phyloP scores from a whole-genome alignment of 2,888 invertebrate species.

The Oxycera nigricornis region DNA sequence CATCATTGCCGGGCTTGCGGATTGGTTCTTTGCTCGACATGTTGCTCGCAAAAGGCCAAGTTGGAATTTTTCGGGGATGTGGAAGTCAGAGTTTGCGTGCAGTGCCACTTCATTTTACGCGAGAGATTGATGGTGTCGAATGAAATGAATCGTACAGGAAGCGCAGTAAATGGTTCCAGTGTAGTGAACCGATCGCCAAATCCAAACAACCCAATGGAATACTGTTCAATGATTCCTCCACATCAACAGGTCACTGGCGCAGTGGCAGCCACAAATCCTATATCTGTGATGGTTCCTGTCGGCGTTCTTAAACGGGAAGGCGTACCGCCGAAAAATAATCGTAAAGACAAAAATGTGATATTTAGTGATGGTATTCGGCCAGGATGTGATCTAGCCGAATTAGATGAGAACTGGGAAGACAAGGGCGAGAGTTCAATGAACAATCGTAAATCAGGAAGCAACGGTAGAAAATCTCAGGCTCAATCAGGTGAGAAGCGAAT shows the following conservation, averaged over 20 bases:
- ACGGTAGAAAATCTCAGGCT: background rate
- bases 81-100: slow-evolving; percentile 80
- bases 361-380: slow-evolving; percentile 90
- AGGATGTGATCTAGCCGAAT: slow-evolving; percentile 83
- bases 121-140: background rate
- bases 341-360: slow-evolving; percentile 79
- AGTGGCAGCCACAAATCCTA: slow-evolving; percentile 57
- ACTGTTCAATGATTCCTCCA: slow-evolving; percentile 83
- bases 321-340: slow-evolving; percentile 59
- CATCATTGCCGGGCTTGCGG: slow-evolving; percentile 92
- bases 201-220: slow-evolving; percentile 87
- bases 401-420: slow-evolving; percentile 71
- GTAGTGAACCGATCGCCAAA: slow-evolving; percentile 68
- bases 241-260: slow-evolving; percentile 71
- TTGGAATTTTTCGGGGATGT: slow-evolving; percentile 76
- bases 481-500: background rate
- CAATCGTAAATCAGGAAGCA: background rate
- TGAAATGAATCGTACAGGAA: background rate
- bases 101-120: slow-evolving; percentile 70
- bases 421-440: slow-evolving; percentile 3
- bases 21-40: slow-evolving; percentile 79
- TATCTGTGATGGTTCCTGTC: slow-evolving; percentile 85
- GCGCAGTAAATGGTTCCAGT: slow-evolving; percentile 37
- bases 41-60: slow-evolving; percentile 75
- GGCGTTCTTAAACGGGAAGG: slow-evolving; percentile 74